phyloP scores from a whole-genome alignment of 2,888 invertebrate genomes.

The Agrotis exclamationis region DNA sequence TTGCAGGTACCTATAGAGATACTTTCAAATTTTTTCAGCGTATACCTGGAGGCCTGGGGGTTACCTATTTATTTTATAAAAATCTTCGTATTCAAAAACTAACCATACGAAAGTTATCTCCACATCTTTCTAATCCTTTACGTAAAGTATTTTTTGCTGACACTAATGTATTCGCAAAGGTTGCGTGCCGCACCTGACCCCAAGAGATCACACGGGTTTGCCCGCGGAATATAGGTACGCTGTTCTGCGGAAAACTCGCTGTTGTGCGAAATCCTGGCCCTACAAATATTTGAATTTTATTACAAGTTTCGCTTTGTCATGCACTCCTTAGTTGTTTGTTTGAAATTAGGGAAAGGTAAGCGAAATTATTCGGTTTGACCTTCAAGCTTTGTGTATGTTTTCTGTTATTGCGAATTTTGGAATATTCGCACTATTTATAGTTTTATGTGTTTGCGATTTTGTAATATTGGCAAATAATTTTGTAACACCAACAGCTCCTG shows the following conservation, averaged over 20 bases:
- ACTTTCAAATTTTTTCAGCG: too few species aligned
- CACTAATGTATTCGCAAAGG: conserved; percentile 58
- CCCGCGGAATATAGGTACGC: conserved; percentile 38
- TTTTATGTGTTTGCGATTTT: background rate
- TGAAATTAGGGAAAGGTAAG: conserved; percentile 28
- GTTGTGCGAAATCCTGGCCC: conserved; percentile 1
- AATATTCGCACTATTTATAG: conserved; percentile 6
- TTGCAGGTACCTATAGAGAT: too few species aligned
- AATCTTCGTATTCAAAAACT: background rate
- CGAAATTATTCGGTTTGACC: conserved; percentile 9
- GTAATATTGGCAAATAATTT: conserved; percentile 3
- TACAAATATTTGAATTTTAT: conserved; percentile 61
- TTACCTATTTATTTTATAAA: too few species aligned
- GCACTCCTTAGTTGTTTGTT: conserved; percentile 35
- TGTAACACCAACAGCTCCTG: background rate
- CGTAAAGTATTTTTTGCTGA: conserved; percentile 56
- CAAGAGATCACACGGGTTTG: conserved; percentile 26
- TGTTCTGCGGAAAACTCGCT: conserved; percentile 26
- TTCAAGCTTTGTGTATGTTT: conserved; percentile 14
- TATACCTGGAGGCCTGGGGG: too few species aligned
- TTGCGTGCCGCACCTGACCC: conserved; percentile 54
- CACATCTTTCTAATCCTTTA: conserved; percentile 9
- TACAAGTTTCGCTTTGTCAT: conserved; percentile 44
- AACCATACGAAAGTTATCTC: conserved; percentile 16
- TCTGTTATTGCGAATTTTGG: background rate